Evolutionary conservation across 2,113 vertebrate species (phyloP).

Genomic region (Uria lomvia): DNA sequence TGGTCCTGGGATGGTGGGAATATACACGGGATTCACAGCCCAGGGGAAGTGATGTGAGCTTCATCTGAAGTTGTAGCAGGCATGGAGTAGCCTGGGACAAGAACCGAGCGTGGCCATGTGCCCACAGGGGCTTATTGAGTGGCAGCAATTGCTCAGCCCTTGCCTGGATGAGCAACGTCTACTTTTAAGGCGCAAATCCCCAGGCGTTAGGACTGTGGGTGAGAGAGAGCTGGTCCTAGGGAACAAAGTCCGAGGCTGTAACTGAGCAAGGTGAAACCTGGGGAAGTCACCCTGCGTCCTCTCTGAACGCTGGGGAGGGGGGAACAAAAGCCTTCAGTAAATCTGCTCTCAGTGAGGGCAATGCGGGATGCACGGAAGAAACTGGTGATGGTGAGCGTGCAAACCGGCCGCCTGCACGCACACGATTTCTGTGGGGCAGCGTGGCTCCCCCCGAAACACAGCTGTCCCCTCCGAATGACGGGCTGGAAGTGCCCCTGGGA

Average conservation of each 20-base stretch:
- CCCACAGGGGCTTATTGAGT: background rate
- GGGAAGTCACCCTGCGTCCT: background rate
- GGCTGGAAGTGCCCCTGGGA: fast-evolving
- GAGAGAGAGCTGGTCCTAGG: background rate
- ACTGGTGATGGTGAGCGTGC: background rate
- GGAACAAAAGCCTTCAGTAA: background rate
- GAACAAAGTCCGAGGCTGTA: fast-evolving
- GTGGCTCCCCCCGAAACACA: fast-evolving
- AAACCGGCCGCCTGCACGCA: fast-evolving
- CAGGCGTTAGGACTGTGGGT: fast-evolving
- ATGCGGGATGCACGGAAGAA: background rate
- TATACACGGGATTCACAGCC: background rate
- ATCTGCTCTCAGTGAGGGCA: background rate
- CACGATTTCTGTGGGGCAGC: fast-evolving
- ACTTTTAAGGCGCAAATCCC: background rate
- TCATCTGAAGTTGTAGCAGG: fast-evolving
- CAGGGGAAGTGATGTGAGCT: fast-evolving
- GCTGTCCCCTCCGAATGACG: background rate
- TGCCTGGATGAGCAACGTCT: background rate
- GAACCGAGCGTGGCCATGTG: fast-evolving
- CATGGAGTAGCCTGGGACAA: background rate
- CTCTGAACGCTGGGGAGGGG: background rate
- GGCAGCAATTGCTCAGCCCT: background rate
- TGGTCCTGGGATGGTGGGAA: background rate
- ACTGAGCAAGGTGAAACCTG: background rate